Evolutionary conservation across 2,797 vertebrate species (phyloP), one percentile per base, ranked within the genome.

Genomic region (Somateria mollissima): DNA sequence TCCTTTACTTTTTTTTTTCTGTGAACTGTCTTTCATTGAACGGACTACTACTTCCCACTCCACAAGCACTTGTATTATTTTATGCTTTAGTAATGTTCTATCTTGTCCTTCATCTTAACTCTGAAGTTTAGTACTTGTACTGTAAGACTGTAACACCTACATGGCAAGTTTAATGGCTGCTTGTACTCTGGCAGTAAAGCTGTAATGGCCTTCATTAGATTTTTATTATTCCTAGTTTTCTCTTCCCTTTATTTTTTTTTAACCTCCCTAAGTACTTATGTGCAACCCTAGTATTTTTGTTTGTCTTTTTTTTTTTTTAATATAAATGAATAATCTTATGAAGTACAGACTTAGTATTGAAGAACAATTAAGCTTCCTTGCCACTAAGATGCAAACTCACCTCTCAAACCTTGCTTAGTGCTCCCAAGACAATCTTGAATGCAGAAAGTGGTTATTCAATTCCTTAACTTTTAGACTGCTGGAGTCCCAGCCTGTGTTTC

Each of bases 151-250:
- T 89, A 88, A 76, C 75, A 90, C 43, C 22, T 12, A 24, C 22
- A 20, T 21, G 69, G 37, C 64, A 73, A 84, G 4, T 62, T 83
- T 53, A 77, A 67, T 88, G 70, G 80, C 91, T 90, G 89, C 76
- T 94, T 79, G 56, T 92, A 73, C 65, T 84, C 76, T 51, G 53
- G 79, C 80, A 96, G 95, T 92, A 96, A 97, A 96, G 85, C 83
- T 91, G 57, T 87, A 78, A 78, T 37, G 22, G 85, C 74, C 47
- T 86, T 30, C 73, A n/a, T 30, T 6, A 93, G 89, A 54, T 76
- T 67, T 83, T 87, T 73, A 36, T 83, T 89, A 82, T 60, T 88
- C 27, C 2, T 32, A 30, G n/a, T 69, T 94, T 84, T 84, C 30
- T 39, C 49, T 71, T 39, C 27, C 53, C 64, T 67, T n/a, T n/a